A percentile compares a stretch with the other conserved stretches of the same genome.
Evolutionary conservation across 1,140 invertebrate genomes (phyloP).

Genomic region (Eufriesea mexicana): DNA sequence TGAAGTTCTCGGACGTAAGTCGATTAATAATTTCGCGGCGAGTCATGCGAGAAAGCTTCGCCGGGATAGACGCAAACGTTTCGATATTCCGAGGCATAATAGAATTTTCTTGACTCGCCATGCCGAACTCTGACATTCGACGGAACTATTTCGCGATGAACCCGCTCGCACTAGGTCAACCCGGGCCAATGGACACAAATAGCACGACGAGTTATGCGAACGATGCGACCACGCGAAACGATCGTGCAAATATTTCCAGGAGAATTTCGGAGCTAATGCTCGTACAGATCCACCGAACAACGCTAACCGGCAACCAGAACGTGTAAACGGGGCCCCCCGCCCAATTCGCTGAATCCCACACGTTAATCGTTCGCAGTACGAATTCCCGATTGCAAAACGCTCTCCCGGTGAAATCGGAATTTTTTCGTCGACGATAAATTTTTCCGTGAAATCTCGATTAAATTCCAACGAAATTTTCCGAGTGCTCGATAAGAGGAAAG

Average conservation of each 20-base stretch:
- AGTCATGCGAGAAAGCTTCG: too few species aligned
- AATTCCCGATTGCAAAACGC: not conserved
- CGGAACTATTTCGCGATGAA: not conserved
- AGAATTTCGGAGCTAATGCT: constrained; percentile 23
- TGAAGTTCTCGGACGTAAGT: too few species aligned
- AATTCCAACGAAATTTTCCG: too few species aligned
- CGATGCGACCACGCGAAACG: constrained; percentile 1
- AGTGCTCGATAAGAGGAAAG: too few species aligned
- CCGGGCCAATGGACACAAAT: constrained; percentile 30
- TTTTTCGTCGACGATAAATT: too few species aligned
- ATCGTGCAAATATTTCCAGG: not conserved
- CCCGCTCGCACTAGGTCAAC: not conserved
- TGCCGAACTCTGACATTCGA: not conserved
- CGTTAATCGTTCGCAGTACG: not conserved
- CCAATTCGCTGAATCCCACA: not conserved
- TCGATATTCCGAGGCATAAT: not conserved
- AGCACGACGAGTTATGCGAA: constrained; percentile 15
- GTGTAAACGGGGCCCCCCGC: not conserved
- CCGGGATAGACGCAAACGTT: too few species aligned
- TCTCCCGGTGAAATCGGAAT: too few species aligned
- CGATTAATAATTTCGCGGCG: too few species aligned
- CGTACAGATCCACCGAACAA: not conserved
- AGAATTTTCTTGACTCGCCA: not conserved
- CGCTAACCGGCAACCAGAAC: not conserved
- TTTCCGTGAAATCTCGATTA: too few species aligned